Evolutionary conservation across 1,140 invertebrate species (phyloP), one percentile per base, ranked within the genome.

Genomic region (Cyclargus thomasi): DNA sequence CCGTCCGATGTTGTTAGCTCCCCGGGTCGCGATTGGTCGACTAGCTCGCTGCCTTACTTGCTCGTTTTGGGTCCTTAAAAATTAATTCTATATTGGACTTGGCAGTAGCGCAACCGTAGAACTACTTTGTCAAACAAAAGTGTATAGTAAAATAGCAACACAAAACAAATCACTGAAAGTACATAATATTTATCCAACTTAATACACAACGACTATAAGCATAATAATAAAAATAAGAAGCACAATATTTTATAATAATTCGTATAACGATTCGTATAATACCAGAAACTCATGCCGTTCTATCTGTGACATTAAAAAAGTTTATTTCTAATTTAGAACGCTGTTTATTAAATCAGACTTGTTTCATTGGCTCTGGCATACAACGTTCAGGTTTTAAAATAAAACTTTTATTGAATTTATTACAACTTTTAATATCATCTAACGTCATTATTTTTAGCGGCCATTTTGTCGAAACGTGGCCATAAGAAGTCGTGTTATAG

Each of bases 1-100:
- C 85, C 86, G 86, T 89, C 85, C 86, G 85, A 83, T 73, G 78
- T 79, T 76, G 77, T 78, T 77, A 85, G 77, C 76, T 78, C 85
- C 81, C 82, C 74, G 75, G 72, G 75, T 77, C 75, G 76, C 73
- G 69, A 72, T 70, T 59, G 18, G 55, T 59, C 55, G 20, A 21
- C 39, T 20, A 18, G 18, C 55, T 59, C 55, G 55, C 55, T 57
- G 62, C 62, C 67, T 47, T 62, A 64, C 62, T 70, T 23, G 47
- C 66, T 67, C 53, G 47, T 23, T 47, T 16, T 14, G 39, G 10
- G 39, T 47, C 0, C 29, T 29, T 47, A 14, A 47, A 47, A 39
- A 47, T 16, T 47, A 47, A 0, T 47, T 47, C 14, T 11, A 47
- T 16, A 73, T 77, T 81, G 75, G 77, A 83, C 77, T 79, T 74